phyloP scores from a whole-genome alignment of 2,797 vertebrate species.

The Chelmon rostratus region DNA sequence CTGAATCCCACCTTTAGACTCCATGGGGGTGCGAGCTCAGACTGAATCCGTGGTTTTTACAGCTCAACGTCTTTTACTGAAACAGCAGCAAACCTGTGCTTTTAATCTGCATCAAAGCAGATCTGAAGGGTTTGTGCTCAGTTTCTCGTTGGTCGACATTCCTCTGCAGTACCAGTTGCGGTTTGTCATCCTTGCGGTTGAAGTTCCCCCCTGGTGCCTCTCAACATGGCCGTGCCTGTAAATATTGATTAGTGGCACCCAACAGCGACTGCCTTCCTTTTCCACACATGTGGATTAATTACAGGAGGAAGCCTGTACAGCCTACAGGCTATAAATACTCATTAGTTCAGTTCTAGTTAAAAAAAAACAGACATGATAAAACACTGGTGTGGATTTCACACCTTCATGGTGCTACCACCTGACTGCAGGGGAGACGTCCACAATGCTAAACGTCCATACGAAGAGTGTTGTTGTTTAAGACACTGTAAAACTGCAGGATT shows the following conservation, averaged over 20 bases:
- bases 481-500: no score
- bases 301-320: slow-evolving; percentile 34
- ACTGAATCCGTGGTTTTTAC: no score
- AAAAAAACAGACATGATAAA: slow-evolving; percentile 30
- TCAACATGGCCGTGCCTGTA: slow-evolving; percentile 5
- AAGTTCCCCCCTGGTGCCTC: no score
- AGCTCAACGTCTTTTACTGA: no score
- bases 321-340: slow-evolving; percentile 17
- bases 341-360: slow-evolving; percentile 37
- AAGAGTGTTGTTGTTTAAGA: neutral
- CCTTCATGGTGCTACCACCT: neutral
- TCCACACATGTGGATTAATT: slow-evolving; percentile 9
- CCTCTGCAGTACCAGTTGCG: no score
- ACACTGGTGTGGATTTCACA: neutral
- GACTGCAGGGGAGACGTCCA: neutral
- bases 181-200: no score
- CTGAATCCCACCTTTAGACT: no score
- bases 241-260: slow-evolving; percentile 39
- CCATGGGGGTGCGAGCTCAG: no score
- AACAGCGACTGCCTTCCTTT: neutral
- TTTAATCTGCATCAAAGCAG: no score
- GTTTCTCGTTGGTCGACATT: no score
- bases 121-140: no score
- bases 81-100: no score
- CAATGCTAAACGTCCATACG: neutral